Percentiles rank a stretch among this genome's conserved stretches.
These are phyloP conservation scores for Candidula unifasciata DNA, from an alignment of 2,888 invertebrate genomes.

Conservation along the genomic window DNA sequence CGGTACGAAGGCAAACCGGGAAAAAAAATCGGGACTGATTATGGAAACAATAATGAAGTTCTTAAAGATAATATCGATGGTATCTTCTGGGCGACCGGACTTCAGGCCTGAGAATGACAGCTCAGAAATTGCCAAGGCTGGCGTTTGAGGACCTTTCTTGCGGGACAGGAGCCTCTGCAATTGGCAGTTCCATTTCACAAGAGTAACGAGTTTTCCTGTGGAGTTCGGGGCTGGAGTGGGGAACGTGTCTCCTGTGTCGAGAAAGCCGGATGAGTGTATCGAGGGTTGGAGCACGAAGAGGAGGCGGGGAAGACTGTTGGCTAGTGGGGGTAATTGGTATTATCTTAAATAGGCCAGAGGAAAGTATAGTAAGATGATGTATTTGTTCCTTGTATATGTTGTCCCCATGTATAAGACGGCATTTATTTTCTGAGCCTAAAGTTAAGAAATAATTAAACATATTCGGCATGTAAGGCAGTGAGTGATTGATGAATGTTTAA, in stretches of 20 bases:
- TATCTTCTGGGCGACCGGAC: conserved; percentile 19
- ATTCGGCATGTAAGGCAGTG: no score
- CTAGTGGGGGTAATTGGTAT: neutral
- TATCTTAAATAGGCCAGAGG: no score
- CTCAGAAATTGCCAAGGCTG: neutral
- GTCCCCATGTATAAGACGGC: no score
- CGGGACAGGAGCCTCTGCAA: conserved; percentile 20
- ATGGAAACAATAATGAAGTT: conserved; percentile 9
- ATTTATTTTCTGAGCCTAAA: no score
- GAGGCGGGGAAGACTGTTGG: neutral
- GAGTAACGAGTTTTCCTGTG: conserved; percentile 29
- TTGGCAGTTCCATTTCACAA: conserved; percentile 38
- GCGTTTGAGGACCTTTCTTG: conserved; percentile 3
- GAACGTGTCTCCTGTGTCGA: neutral
- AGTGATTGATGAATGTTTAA: no score
- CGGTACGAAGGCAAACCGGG: no score
- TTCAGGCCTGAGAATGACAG: conserved; percentile 39
- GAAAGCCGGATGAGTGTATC: neutral
- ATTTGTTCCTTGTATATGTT: no score
- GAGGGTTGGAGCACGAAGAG: neutral
- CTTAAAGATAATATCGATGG: conserved; percentile 7
- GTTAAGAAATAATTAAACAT: no score
- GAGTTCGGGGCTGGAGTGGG: neutral
- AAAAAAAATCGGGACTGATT: neutral
- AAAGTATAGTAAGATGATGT: no score